A percentile compares a stretch with the other conserved stretches of the same genome.
Conservation (phyloP, 35 echinoderm and acorn worm genomes). For the Diadema setosum region DNA sequence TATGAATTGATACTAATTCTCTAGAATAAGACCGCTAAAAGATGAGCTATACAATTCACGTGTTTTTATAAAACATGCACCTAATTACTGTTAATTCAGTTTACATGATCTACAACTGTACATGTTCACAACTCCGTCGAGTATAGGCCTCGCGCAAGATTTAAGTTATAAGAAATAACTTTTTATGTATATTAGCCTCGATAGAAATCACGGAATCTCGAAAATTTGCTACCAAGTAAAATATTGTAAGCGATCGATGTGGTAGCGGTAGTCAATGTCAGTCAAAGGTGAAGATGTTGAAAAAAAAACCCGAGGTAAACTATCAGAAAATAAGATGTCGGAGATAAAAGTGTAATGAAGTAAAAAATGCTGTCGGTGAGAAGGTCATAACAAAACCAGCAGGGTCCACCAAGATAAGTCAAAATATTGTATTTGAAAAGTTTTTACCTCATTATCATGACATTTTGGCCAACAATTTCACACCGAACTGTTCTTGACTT, state of each 20-base stretch:
- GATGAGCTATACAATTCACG: background rate
- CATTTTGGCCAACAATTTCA: no score
- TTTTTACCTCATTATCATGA: background rate
- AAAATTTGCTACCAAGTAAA: no score
- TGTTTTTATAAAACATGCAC: background rate
- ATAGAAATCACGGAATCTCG: no score
- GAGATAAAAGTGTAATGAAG: background rate
- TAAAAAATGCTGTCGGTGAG: background rate
- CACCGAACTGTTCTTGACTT: no score
- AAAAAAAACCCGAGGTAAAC: no score
- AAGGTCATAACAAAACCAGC: background rate
- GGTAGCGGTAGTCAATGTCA: no score
- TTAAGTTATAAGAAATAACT: background rate
- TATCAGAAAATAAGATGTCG: background rate
- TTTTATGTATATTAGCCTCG: no score
- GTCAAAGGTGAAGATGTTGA: no score
- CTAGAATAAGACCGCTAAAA: background rate
- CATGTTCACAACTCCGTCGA: background rate
- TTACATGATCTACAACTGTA: background rate
- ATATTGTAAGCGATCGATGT: no score
- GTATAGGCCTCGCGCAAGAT: background rate
- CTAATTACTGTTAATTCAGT: background rate
- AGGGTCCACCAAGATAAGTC: background rate
- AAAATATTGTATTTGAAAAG: background rate
- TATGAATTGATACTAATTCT: background rate